Conservation (phyloP, 1,140 invertebrate genomes). For the Bicyclus anynana region DNA sequence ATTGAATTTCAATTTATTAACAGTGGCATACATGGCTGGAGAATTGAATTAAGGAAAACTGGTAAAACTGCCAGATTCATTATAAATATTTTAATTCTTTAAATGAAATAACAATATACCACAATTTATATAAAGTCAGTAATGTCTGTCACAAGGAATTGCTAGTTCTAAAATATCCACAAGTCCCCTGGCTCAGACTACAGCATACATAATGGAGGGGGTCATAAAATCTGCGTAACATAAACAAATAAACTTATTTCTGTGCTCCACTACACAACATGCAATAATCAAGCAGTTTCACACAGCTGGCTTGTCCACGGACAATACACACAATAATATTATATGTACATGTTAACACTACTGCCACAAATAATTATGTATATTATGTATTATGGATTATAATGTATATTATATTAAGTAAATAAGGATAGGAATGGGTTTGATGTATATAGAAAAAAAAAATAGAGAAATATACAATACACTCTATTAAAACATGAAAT, state of each 20-base stretch:
- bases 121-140: no score
- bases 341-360: conserved; percentile 63
- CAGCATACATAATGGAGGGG: conserved; percentile 43
- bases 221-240: conserved; percentile 52
- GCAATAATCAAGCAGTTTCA: conserved; percentile 64
- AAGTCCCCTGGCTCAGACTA: conserved; percentile 14
- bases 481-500: conserved; percentile 76
- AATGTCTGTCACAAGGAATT: not conserved
- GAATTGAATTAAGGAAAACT: no score
- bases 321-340: conserved; percentile 60
- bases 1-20: no score
- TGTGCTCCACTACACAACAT: conserved; percentile 66
- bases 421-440: conserved; percentile 64
- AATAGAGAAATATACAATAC: conserved; percentile 75
- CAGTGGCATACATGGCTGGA: no score
- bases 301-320: conserved; percentile 55
- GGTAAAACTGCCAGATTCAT: no score
- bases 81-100: no score
- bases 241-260: conserved; percentile 71
- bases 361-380: conserved; percentile 69
- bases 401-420: conserved; percentile 62
- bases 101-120: no score
- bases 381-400: conserved; percentile 53
- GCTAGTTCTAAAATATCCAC: no score
- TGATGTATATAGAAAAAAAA: conserved; percentile 70